Conservation (phyloP, 1,140 invertebrate genomes). For the Adoxophyes honmai region DNA sequence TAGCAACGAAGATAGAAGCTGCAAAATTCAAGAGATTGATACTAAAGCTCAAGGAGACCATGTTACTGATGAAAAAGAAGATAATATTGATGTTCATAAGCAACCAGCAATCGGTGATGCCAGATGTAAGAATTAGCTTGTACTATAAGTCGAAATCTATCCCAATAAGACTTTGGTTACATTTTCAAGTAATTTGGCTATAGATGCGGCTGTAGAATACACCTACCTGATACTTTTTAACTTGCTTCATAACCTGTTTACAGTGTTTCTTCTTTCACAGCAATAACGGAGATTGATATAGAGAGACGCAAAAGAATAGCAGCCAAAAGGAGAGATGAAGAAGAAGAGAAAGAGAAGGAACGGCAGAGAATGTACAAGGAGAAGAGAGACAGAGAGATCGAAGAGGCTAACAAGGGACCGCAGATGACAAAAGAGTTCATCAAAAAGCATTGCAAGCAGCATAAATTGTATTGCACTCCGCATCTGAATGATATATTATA, state of each 20-base stretch:
- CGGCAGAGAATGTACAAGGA: slow-evolving; percentile 43
- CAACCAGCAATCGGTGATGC: neutral
- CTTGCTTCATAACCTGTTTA: too few species aligned
- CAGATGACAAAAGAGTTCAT: slow-evolving; percentile 88
- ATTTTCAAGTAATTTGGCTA: too few species aligned
- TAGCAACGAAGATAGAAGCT: slow-evolving; percentile 18
- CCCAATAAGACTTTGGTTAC: too few species aligned
- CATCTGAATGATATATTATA: slow-evolving; percentile 95
- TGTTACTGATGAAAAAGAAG: slow-evolving; percentile 17
- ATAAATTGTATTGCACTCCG: slow-evolving; percentile 92
- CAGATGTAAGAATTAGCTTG: slow-evolving; percentile 4
- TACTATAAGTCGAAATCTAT: too few species aligned
- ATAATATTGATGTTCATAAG: slow-evolving; percentile 7
- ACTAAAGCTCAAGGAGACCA: slow-evolving; percentile 51
- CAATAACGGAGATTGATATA: slow-evolving; percentile 10
- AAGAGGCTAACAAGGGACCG: slow-evolving; percentile 54
- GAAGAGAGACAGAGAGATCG: slow-evolving; percentile 54
- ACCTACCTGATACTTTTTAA: too few species aligned
- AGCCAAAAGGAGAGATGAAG: slow-evolving; percentile 33
- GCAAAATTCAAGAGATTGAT: slow-evolving; percentile 36
- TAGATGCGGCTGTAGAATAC: too few species aligned
- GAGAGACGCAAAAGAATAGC: slow-evolving; percentile 21
- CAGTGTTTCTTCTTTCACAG: neutral
- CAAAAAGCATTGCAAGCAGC: slow-evolving; percentile 88
- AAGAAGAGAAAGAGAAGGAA: slow-evolving; percentile 35